Conservation (phyloP, 1,140 invertebrate species). For the Trachelipus rathkii region DNA sequence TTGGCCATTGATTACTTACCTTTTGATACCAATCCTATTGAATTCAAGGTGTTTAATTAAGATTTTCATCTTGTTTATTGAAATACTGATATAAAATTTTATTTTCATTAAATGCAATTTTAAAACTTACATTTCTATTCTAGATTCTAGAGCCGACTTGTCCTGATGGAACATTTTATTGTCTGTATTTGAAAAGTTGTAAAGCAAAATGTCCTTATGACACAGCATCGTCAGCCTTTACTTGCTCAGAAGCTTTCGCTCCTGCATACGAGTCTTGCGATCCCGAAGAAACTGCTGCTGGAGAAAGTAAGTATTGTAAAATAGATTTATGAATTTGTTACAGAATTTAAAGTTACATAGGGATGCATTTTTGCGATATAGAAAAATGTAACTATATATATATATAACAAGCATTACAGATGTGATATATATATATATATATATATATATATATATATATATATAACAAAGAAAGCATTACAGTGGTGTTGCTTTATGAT, state of each 20-base stretch:
- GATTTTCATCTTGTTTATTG: too few relatives aligned
- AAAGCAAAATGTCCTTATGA: not conserved
- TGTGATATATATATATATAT: too few relatives aligned
- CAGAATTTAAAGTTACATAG: too few relatives aligned
- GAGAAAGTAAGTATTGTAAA: not conserved
- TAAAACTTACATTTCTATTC: not conserved
- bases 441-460: slow-evolving; percentile 4
- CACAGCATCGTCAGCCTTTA: not conserved
- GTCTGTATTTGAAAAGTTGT: not conserved
- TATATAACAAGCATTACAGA: too few relatives aligned
- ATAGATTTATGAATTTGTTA: too few relatives aligned
- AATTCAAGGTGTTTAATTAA: not conserved
- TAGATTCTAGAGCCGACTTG: not conserved
- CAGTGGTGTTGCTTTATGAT: too few relatives aligned
- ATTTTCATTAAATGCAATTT: too few relatives aligned
- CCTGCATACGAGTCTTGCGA: not conserved
- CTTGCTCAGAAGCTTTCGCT: not conserved
- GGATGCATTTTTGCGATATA: too few relatives aligned
- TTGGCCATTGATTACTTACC: not conserved
- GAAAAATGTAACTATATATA: too few relatives aligned
- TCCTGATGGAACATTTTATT: not conserved
- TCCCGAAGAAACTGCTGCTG: not conserved
- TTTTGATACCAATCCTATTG: not conserved
- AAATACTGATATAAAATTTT: too few relatives aligned
- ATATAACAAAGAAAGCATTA: too few relatives aligned